Evolutionary conservation across 53 echinoderm and acorn worm species (phyloP), one percentile per base, ranked within the genome.

Genomic region (Mesocentrotus franciscanus): DNA sequence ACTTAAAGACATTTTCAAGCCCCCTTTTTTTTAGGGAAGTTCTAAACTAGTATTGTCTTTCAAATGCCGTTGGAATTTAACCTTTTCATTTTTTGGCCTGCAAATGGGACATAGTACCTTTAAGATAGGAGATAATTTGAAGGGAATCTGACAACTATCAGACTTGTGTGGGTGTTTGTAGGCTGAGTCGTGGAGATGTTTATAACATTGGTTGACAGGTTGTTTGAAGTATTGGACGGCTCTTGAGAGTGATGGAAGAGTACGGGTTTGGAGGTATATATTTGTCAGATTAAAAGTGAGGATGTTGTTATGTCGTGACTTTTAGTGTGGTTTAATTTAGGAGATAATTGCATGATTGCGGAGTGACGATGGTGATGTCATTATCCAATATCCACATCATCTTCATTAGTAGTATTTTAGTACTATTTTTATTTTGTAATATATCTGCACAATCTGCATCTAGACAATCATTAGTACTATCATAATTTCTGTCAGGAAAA

Each of bases 141-240:
- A 24, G 75, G 0, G 15, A 75, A 75, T 75, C 22, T 75, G 75
- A 75, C 75, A 75, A 87, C 29, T 26, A 5, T 24, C 59, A 26
- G 29, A 27, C 87, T n/a, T n/a, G 56, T 13, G 87, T 14, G 87
- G 87, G 57, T n/a, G 56, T 87, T 13, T 58, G 18, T 87, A 58
- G 58, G 87, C 27, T 87, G 87, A 27, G 58, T 58, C 0, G 12
- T 87, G 10, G 87, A 87, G 87, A 87, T 87, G 87, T 87, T 87
- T 87, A 57, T 87, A 57, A 20, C 87, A 27, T 56, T 4, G n/a
- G 26, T 16, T 59, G 58, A 58, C 87, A 87, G 42, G 87, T 58
- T 87, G 87, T 57, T 87, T 87, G 26, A 87, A 55, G 84, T 27
- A 84, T 84, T 22, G 55, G 22, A 87, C 4, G n/a, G 58, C 9